phyloP scores from a whole-genome alignment of 1,140 invertebrate species.

The Brevipalpus yothersi region DNA sequence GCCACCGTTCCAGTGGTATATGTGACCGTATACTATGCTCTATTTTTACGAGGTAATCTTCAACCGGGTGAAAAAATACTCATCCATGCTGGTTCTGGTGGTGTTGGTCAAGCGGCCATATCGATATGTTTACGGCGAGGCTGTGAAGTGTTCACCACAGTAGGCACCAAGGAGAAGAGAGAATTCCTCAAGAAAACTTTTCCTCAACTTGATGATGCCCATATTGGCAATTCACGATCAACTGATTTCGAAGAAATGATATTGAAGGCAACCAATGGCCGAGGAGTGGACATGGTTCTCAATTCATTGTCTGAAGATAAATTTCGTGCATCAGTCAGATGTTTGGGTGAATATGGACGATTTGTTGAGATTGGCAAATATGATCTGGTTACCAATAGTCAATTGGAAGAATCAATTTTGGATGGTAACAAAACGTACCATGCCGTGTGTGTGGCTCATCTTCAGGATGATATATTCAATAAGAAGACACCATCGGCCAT shows the following conservation, averaged over 20 bases:
- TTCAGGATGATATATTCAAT: constrained; percentile 33
- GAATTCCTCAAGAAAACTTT: constrained; percentile 23
- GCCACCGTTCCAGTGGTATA: constrained; percentile 81
- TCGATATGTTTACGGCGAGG: constrained; percentile 63
- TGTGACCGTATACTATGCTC: constrained; percentile 37
- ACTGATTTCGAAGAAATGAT: constrained; percentile 25
- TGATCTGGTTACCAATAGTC: constrained; percentile 68
- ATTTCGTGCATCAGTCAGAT: constrained; percentile 60
- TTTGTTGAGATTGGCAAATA: constrained; percentile 95
- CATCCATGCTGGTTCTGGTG: constrained; percentile 85
- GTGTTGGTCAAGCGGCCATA: constrained; percentile 83
- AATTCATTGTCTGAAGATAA: constrained; percentile 84
- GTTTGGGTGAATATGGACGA: constrained; percentile 61
- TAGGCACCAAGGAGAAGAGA: constrained; percentile 22
- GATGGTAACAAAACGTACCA: constrained; percentile 89
- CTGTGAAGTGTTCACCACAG: constrained; percentile 64
- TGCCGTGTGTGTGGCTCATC: constrained; percentile 71
- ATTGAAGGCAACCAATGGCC: constrained; percentile 23
- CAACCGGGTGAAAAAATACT: constrained; percentile 54
- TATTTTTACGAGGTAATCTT: constrained; percentile 54
- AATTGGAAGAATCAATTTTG: constrained; percentile 23
- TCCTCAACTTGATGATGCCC: constrained; percentile 22
- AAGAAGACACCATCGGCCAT: neutral
- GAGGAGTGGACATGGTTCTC: constrained; percentile 71
- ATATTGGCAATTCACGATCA: constrained; percentile 29